phyloP scores from a whole-genome alignment of 2,113 vertebrate genomes.

The Daphoenositta chrysoptera region DNA sequence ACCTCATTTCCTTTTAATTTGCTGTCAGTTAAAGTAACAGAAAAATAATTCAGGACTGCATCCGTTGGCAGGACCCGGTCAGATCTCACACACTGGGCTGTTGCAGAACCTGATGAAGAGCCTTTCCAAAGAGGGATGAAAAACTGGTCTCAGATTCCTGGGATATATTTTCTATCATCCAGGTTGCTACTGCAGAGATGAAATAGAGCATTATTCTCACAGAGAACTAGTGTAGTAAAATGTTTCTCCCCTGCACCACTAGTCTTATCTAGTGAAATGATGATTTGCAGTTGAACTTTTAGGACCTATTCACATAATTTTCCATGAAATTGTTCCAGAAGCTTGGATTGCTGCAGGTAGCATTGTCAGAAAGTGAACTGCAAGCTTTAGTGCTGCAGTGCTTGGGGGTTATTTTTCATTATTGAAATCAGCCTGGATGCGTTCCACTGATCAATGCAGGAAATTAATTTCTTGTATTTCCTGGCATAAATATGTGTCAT shows the following conservation, averaged over 20 bases:
- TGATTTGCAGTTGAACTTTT: neutral
- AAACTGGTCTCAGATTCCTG: neutral
- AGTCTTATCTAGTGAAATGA: neutral
- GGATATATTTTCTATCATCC: neutral
- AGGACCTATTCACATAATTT: neutral
- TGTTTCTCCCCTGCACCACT: neutral
- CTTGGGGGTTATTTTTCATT: neutral
- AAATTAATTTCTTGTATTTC: constrained; percentile 65
- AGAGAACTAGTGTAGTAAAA: neutral
- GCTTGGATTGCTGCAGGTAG: neutral
- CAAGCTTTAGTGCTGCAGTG: neutral
- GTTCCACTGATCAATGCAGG: constrained; percentile 58
- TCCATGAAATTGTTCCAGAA: neutral
- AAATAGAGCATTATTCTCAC: neutral
- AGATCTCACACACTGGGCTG: neutral
- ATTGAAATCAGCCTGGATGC: constrained; percentile 32
- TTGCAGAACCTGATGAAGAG: neutral
- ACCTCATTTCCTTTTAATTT: neutral
- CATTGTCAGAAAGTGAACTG: neutral
- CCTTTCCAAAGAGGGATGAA: neutral
- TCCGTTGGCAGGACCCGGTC: neutral
- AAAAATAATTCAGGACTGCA: neutral
- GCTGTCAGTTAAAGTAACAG: neutral
- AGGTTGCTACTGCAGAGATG: neutral
- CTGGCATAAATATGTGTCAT: constrained; percentile 40